Evolutionary conservation across 2,888 invertebrate genomes (phyloP).

Genomic region (Stramonita haemastoma): DNA sequence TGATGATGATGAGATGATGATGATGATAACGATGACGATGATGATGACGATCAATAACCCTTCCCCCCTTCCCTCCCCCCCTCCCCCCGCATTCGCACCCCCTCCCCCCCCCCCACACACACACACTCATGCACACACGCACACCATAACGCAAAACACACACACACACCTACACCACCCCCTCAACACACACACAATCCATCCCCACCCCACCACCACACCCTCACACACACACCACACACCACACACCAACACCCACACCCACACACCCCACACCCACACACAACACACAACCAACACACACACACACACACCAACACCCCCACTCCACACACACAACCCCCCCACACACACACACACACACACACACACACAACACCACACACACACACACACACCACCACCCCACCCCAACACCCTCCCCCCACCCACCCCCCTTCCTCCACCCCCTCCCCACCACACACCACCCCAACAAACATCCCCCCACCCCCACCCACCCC

Average conservation of each 20-base stretch:
- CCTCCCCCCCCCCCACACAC: too few species aligned
- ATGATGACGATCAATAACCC: neutral
- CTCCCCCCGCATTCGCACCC: too few species aligned
- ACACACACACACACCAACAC: neutral
- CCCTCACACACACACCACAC: neutral
- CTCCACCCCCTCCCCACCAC: neutral
- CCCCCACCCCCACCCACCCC: neutral
- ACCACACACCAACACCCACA: neutral
- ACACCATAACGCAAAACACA: too few species aligned
- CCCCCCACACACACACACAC: neutral
- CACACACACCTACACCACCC: too few species aligned
- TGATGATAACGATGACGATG: slow-evolving; percentile 16
- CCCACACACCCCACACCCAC: neutral
- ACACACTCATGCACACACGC: too few species aligned
- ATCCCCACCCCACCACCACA: too few species aligned
- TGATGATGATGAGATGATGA: neutral
- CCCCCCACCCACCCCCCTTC: neutral
- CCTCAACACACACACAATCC: too few species aligned
- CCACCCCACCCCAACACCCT: neutral
- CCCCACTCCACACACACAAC: neutral
- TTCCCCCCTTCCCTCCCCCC: too few species aligned
- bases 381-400: neutral
- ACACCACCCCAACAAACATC: neutral
- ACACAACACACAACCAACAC: neutral
- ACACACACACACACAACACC: neutral